phyloP scores from a whole-genome alignment of 1,140 invertebrate species.

The Plodia interpunctella region DNA sequence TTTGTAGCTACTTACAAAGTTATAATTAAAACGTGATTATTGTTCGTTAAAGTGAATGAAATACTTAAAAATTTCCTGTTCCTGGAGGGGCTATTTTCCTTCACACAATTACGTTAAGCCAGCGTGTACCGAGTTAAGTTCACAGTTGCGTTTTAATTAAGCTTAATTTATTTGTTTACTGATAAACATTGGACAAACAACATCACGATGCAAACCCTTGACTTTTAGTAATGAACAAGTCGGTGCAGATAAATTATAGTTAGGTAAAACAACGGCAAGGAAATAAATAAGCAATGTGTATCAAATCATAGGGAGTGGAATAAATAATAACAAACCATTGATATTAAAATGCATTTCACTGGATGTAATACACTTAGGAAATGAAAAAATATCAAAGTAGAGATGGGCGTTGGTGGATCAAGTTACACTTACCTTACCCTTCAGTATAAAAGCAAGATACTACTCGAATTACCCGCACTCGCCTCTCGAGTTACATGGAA shows the following conservation, averaged over 20 bases:
- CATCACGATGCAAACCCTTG: neutral
- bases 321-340: neutral
- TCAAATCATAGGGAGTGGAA: too few relatives aligned
- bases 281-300: too few relatives aligned
- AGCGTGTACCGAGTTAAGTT: neutral
- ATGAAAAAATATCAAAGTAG: constrained; percentile 49
- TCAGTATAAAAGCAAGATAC: constrained; percentile 61
- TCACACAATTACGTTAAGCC: neutral
- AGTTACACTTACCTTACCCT: constrained; percentile 60
- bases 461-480: constrained; percentile 58
- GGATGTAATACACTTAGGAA: constrained; percentile 57
- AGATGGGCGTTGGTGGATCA: constrained; percentile 52
- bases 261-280: too few relatives aligned
- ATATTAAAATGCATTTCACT: constrained; percentile 37
- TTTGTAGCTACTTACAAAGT: too few relatives aligned
- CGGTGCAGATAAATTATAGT: neutral
- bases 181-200: neutral
- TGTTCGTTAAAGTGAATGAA: too few relatives aligned
- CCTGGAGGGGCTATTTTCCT: neutral
- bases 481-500: constrained; percentile 36
- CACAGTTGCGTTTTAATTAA: neutral
- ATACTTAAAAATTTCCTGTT: too few relatives aligned
- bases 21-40: too few relatives aligned
- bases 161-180: neutral
- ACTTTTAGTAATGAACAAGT: neutral